These are phyloP conservation scores for Cryptoblepharus egeriae DNA, from an alignment of 2,797 vertebrate species.

Conservation along the genomic window DNA sequence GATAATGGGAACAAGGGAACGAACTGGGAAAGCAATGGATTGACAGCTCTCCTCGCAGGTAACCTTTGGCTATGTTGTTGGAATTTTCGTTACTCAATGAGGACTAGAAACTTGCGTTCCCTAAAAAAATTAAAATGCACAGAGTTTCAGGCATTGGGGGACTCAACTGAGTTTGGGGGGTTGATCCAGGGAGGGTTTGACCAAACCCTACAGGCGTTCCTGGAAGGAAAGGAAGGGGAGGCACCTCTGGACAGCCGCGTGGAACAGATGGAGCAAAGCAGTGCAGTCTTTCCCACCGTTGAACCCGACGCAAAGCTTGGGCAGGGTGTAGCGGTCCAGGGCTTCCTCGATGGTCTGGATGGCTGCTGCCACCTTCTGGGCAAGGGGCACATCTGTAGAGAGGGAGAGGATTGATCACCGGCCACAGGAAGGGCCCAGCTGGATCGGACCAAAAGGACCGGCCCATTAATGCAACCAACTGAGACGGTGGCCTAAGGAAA, in stretches of 20 bases:
- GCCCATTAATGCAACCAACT: too few relatives aligned
- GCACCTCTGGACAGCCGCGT: constrained; percentile 88
- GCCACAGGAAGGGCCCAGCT: too few relatives aligned
- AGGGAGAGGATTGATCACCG: background rate
- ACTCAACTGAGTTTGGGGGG: too few relatives aligned
- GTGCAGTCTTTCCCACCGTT: constrained; percentile 99
- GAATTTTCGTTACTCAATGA: background rate
- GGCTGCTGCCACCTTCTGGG: constrained; percentile 85
- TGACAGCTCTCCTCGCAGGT: background rate
- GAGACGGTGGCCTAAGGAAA: too few relatives aligned
- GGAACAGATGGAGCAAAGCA: constrained; percentile 90
- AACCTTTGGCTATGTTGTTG: background rate
- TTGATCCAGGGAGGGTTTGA: too few relatives aligned
- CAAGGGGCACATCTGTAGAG: constrained; percentile 82
- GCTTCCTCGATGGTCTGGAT: constrained; percentile 86
- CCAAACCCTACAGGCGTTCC: accelerated
- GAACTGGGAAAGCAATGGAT: too few relatives aligned
- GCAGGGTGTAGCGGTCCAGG: constrained; percentile 82
- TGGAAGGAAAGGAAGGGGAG: accelerated
- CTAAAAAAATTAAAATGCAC: too few relatives aligned
- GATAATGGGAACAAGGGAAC: too few relatives aligned
- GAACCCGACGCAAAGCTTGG: constrained; percentile 90
- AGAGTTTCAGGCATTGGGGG: too few relatives aligned
- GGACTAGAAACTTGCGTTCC: background rate
- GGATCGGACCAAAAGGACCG: too few relatives aligned